Base-by-base conservation (phyloP, 2,797 vertebrate genomes). In the Aplochiton taeniatus region DNA sequence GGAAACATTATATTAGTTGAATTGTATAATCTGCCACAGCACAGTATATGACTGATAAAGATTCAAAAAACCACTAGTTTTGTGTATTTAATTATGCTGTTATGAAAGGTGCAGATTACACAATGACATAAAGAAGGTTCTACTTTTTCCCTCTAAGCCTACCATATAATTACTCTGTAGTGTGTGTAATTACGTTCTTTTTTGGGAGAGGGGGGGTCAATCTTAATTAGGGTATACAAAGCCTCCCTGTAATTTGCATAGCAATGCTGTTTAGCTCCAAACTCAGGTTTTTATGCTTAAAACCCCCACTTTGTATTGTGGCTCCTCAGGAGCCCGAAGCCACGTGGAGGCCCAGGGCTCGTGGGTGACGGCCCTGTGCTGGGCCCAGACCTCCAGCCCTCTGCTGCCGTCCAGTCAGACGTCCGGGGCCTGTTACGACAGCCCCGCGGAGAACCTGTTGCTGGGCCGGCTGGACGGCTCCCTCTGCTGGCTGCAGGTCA, bases 401-500 rank as follows among this genome's bases (percentile, higher is more conserved):
- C 90, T 88, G 76, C 67, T 73, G 57, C 73, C 2, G 88, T 81
- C 16, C 83, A 86, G 52, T 61, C 79, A 0, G 64, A 71, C 0
- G 13, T 19, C 7, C 56, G 17, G 9, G 14, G 73, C 77, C 53
- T 68, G 67, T 54, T 87, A 82, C 62, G 74, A 69, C 63, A 79
- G 71, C 59, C 50, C 84, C 31, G 64, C 87, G 0, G 92, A 93
- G 79, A 91, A 81, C 75, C 76, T 93, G 70, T 48, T 94, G 68
- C 86, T 93, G 67, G 92, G 92, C 5, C 85, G 90, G 14, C 83
- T 92, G 75, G 90, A 94, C 13, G 93, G 93, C 64, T 90, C 93
- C 46, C 90, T 94, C 68, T 92, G 90, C 83, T 93, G 92, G 90
- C 80, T 93, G 79, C 90, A 92, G 75, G 89, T 93, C 73, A 82